phyloP scores from a whole-genome alignment of 2,888 invertebrate species.

The Tricholauxania praeusta region DNA sequence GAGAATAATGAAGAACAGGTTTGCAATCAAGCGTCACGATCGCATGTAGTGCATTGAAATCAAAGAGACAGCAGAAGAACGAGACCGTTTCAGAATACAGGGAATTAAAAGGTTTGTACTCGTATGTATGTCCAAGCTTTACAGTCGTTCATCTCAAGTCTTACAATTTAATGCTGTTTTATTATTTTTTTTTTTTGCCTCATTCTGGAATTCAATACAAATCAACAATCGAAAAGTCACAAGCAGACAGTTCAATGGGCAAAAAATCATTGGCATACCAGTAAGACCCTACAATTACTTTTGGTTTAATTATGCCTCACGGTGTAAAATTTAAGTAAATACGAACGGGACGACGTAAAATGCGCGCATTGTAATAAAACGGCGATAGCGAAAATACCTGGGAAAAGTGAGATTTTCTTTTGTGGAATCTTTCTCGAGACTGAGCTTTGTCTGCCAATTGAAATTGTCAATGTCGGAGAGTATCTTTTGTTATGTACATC shows the following conservation, averaged over 20 bases:
- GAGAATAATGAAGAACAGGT: conserved; percentile 39
- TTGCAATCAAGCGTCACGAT: conserved; percentile 48
- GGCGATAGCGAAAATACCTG: too few relatives aligned
- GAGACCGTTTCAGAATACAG: conserved; percentile 21
- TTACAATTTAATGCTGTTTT: conserved; percentile 48
- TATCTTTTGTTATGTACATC: too few relatives aligned
- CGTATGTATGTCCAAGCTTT: not conserved
- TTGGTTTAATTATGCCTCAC: conserved; percentile 49
- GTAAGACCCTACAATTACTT: conserved; percentile 45
- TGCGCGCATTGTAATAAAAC: not conserved
- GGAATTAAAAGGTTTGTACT: conserved; percentile 6
- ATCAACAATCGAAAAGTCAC: not conserved
- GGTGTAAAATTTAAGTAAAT: conserved; percentile 42
- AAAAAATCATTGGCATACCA: conserved; percentile 14
- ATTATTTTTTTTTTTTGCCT: conserved; percentile 43
- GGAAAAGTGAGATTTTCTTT: too few relatives aligned
- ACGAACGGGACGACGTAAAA: not conserved
- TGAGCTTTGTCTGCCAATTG: too few relatives aligned
- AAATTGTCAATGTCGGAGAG: too few relatives aligned
- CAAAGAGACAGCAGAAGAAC: not conserved
- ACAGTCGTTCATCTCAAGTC: not conserved
- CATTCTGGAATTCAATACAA: conserved; percentile 25
- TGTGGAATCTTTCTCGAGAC: too few relatives aligned
- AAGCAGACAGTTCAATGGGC: conserved; percentile 7
- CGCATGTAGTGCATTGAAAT: conserved; percentile 5